A percentile compares a stretch with the other conserved stretches of the same genome.
Evolutionary conservation across 2,888 invertebrate genomes (phyloP).

Genomic region (Cistogaster globosa): DNA sequence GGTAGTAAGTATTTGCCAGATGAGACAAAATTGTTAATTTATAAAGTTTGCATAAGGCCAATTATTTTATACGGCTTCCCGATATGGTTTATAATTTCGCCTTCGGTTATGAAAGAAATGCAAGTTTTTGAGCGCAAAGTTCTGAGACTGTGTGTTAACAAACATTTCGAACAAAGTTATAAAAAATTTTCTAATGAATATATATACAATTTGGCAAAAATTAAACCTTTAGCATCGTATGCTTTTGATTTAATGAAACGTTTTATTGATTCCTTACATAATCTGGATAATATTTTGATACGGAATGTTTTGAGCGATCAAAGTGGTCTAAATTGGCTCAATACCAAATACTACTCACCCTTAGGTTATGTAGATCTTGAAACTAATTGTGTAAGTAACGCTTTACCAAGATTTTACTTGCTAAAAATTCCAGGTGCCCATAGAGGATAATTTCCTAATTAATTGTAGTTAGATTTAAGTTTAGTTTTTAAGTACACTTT

Average conservation of each 20-base stretch:
- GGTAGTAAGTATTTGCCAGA: background rate
- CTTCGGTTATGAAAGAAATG: background rate
- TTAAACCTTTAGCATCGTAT: background rate
- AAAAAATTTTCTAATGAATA: slow-evolving; percentile 1
- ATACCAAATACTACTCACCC: slow-evolving; percentile 9
- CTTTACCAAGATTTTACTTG: background rate
- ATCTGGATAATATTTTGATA: background rate
- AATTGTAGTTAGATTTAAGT: too few species aligned
- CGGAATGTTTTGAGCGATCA: background rate
- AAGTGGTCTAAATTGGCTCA: slow-evolving; percentile 1
- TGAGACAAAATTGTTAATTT: background rate
- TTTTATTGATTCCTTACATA: background rate
- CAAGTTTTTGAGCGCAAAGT: background rate
- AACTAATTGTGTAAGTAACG: background rate
- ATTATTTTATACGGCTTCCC: background rate
- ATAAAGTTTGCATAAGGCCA: background rate
- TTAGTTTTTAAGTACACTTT: too few species aligned
- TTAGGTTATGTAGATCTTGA: slow-evolving; percentile 5
- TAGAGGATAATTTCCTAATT: background rate
- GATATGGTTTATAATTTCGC: background rate
- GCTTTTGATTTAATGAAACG: background rate
- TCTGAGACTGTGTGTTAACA: slow-evolving; percentile 3
- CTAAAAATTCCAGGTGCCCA: slow-evolving; percentile 8
- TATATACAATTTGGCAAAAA: background rate
- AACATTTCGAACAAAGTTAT: slow-evolving; percentile 3